These are phyloP conservation scores for Nycticorax nycticorax DNA, from an alignment of 2,113 vertebrate species.

Conservation along the genomic window DNA sequence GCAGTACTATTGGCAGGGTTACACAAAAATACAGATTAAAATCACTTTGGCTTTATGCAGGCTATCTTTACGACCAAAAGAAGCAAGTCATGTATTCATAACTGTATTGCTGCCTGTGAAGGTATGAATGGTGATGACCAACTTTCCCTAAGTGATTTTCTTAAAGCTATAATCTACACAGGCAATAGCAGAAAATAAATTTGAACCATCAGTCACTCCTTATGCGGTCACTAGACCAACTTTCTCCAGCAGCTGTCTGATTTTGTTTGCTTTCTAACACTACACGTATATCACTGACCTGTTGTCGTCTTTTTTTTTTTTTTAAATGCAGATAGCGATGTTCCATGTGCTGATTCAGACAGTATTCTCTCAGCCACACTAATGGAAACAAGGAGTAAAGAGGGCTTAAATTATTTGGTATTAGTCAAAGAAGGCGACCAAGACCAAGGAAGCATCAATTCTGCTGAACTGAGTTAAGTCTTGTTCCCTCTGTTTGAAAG, in stretches of 20 bases:
- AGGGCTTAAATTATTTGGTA: conserved; percentile 75
- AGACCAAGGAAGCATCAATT: conserved; percentile 11
- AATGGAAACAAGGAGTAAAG: conserved; percentile 64
- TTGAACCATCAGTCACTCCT: neutral
- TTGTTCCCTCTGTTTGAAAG: neutral
- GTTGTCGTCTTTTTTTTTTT: neutral
- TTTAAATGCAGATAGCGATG: conserved; percentile 33
- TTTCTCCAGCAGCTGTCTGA: neutral
- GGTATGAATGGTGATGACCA: neutral
- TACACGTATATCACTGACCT: neutral
- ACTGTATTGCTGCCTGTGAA: neutral
- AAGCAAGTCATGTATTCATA: neutral
- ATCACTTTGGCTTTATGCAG: neutral
- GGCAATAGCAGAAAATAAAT: neutral
- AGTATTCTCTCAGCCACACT: conserved; percentile 8
- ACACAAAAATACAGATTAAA: neutral
- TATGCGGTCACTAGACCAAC: neutral
- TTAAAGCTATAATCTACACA: neutral
- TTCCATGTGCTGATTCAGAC: conserved; percentile 14
- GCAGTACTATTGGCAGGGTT: neutral
- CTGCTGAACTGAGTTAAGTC: conserved; percentile 11
- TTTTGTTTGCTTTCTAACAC: neutral
- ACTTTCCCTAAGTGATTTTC: neutral
- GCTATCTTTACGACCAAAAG: neutral
- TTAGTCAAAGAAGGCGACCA: conserved; percentile 49